Evolutionary conservation across 2,113 vertebrate species (phyloP).

Genomic region (Himantopus leucocephalus): DNA sequence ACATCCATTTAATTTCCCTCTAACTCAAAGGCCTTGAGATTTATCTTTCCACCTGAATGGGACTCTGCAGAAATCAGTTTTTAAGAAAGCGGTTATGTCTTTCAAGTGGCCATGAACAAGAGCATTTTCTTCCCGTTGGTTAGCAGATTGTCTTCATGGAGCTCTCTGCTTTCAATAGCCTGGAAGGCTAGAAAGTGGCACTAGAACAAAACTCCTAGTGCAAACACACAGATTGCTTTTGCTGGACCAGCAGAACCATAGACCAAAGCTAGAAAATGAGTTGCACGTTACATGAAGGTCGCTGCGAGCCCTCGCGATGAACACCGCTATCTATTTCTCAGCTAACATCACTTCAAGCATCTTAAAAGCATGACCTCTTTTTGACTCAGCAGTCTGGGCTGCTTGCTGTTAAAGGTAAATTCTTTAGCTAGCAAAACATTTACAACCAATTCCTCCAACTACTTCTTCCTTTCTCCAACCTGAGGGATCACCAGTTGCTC

Average conservation of each 20-base stretch:
- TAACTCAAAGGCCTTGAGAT: neutral
- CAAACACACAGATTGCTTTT: neutral
- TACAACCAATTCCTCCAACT: neutral
- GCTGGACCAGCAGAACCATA: neutral
- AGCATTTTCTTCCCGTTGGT: neutral
- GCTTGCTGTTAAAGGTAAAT: neutral
- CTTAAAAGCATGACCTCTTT: neutral
- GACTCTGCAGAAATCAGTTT: neutral
- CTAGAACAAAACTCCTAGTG: neutral
- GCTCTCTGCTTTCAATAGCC: neutral
- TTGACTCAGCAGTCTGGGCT: neutral
- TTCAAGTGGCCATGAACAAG: neutral
- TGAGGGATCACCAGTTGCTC: neutral
- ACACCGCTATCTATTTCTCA: neutral
- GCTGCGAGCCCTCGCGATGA: neutral
- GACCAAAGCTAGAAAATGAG: neutral
- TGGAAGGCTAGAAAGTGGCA: neutral
- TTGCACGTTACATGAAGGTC: neutral
- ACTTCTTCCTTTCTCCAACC: neutral
- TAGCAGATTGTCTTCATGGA: neutral
- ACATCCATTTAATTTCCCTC: neutral
- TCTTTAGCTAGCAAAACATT: neutral
- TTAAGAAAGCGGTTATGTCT: neutral
- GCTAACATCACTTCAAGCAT: neutral
- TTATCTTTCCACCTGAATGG: neutral